Evolutionary conservation across 2,888 invertebrate species (phyloP), one percentile per base, ranked within the genome.

Genomic region (Tribolium freemani): DNA sequence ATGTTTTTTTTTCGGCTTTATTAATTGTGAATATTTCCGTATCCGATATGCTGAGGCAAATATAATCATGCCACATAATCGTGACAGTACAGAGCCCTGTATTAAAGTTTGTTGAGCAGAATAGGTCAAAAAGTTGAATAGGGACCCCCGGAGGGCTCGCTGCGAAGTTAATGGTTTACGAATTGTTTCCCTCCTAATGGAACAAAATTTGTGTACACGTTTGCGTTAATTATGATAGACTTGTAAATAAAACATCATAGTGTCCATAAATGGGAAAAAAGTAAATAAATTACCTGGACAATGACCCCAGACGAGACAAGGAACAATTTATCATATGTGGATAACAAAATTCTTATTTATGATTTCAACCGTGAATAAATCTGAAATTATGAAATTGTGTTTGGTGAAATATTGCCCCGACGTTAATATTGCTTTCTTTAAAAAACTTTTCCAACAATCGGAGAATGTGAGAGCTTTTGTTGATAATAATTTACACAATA

Each of bases 171-270:
- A 64, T 64, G 64, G 51, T 13, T 20, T 53, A 51, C 61, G 64
- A 64, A 64, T 64, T 64, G 64, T 64, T 64, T 53, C 64, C 64
- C 38, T 30, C 53, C 53, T 64, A 64, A 64, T 64, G 64, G 44
- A 53, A 38, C 53, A 30, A 53, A 64, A 64, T 64, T 64, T 64
- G 64, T 48, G 8, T 38, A 38, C n/a, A 38, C 38, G 38, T 38
- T 64, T 48, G 13, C 30, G 31, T 31, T 64, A 64, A 51, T 64
- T 64, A 64, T 64, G 51, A 64, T 16, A 64, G 20, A 31, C 38
- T 38, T 38, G 38, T n/a, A 38, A 38, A 38, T 21, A 21, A 44
- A 44, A 58, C 38, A 56, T 26, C 26, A 48, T 13, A n/a, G 6
- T 48, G 48, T 16, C 6, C 10, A 26, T 26, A 3, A 26, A 5